Evolutionary conservation across 2,113 vertebrate genomes (phyloP), one percentile per base, ranked within the genome.

Genomic region (Sminthopsis crassicaudata): DNA sequence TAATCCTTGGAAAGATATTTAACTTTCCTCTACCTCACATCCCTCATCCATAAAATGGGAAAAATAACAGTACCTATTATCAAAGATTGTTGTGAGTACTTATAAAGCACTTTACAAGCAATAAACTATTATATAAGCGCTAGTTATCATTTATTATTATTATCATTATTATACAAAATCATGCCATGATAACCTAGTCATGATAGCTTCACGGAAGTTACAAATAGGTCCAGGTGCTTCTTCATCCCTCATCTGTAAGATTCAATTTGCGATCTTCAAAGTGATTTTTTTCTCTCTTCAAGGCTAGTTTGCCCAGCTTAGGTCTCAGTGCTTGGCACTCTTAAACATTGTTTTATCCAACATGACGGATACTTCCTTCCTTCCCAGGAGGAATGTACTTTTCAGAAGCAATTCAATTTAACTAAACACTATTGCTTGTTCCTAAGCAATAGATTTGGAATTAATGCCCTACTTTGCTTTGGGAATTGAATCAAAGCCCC

Each of bases 161-260:
- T 46, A 14, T 30, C 2, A 48, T 24, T 90, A 90, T 27, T 90
- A 55, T 51, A 67, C 12, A 89, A 84, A 26, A 36, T 55, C 36
- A 24, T n/a, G 51, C 23, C 23, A 90, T n/a, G n/a, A 51, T n/a
- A 90, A 36, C 19, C 89, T 46, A 51, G 60, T 42, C 36, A 92
- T 5, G 52, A 92, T 54, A 42, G 24, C 36, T 48, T 50, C 25
- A 26, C 30, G 27, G 42, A 93, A 92, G 30, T 91, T 91, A 42
- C 30, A 50, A 91, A 42, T 42, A 84, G 92, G 55, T 55, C 76
- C 42, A 10, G 7, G 11, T 36, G 0, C 23, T 91, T 91, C 89
- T 94, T 93, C 55, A 93, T 53, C 55, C 93, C 93, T 51, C 46
- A 90, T 5, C 42, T 46, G 50, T 51, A 42, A 42, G 51, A 91